Evolutionary conservation across 2,888 invertebrate species (phyloP).

Genomic region (Conus canariensis): DNA sequence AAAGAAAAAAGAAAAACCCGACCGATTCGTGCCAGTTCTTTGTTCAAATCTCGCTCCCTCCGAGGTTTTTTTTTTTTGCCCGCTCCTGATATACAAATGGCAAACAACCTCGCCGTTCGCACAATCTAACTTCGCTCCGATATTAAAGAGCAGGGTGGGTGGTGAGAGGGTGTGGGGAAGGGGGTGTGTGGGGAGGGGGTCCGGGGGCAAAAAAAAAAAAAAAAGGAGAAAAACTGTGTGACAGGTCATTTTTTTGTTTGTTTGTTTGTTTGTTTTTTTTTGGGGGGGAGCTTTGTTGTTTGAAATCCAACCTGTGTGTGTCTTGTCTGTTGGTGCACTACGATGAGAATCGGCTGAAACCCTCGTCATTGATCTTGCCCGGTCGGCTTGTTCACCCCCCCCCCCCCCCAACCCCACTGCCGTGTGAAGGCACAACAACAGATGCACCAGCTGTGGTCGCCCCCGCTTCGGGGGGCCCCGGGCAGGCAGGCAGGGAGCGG

Average conservation of each 20-base stretch:
- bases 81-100: not conserved
- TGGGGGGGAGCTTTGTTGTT: not conserved
- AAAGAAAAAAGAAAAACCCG: no score
- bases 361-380: not conserved
- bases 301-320: slow-evolving; percentile 3
- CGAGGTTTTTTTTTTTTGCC: no score
- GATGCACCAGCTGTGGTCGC: not conserved
- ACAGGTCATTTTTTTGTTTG: no score
- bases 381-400: not conserved
- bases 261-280: no score
- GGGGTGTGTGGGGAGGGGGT: not conserved
- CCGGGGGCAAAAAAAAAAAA: not conserved
- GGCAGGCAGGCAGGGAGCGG: no score
- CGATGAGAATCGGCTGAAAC: no score
- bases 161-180: not conserved
- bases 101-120: not conserved
- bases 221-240: no score
- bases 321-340: no score
- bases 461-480: not conserved
- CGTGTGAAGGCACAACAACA: not conserved
- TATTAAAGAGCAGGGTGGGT: no score
- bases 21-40: no score
- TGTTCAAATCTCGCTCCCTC: no score
- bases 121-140: not conserved
- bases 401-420: not conserved